Conservation (phyloP, 2,888 invertebrate genomes). For the Limnephilus lunatus region DNA sequence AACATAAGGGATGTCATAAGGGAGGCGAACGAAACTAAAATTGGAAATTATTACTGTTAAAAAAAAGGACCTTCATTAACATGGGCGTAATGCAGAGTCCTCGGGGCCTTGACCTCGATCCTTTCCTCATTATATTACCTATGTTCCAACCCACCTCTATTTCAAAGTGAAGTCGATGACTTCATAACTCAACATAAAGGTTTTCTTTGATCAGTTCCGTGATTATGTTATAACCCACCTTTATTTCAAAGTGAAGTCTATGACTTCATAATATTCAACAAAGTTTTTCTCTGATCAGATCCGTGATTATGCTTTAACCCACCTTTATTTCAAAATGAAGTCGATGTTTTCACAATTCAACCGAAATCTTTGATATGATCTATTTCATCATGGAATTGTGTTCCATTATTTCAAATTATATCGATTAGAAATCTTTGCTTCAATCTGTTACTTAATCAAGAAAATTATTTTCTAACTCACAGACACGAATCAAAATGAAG, state of each 20-base stretch:
- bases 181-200: background rate
- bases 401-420: too few relatives aligned
- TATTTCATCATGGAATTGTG: too few relatives aligned
- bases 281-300: background rate
- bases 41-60: constrained; percentile 44
- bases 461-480: too few relatives aligned
- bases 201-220: background rate
- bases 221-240: background rate
- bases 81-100: constrained; percentile 11
- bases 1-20: constrained; percentile 47
- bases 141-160: background rate
- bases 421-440: too few relatives aligned
- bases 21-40: constrained; percentile 45
- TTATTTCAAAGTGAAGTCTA: background rate
- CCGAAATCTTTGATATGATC: background rate
- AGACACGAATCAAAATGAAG: too few relatives aligned
- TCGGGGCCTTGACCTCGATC: constrained; percentile 52
- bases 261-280: background rate
- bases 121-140: background rate
- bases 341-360: background rate
- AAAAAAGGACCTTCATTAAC: constrained; percentile 26
- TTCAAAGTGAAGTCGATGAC: background rate
- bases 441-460: too few relatives aligned
- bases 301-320: background rate
- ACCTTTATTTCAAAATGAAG: background rate